Base-by-base conservation (phyloP, 2,113 vertebrate species). In the Nestor notabilis region DNA sequence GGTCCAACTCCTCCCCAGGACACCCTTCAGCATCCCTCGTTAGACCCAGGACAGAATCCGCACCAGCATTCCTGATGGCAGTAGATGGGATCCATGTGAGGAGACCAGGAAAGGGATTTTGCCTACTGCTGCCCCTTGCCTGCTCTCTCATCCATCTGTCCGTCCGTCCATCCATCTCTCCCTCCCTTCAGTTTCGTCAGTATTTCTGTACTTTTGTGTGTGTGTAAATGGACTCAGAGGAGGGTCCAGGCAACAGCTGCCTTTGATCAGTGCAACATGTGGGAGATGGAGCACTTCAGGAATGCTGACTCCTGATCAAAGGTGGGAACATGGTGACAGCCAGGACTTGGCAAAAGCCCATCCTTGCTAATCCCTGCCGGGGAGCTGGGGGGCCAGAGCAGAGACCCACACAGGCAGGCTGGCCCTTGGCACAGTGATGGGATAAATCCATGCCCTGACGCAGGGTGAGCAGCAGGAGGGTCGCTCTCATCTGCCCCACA, bases 261-360 rank as follows among this genome's bases (percentile, higher is more conserved):
- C 98, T 98, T 98, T 98, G 98, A 98, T 98, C 98, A 98, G 83
- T 1, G 2, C 96, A 98, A 98, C 97, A 98, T 98, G 98, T 98
- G 97, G 98, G 98, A 96, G 97, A 96, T 55, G 95, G 94, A 97
- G 96, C 92, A 66, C 97, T 96, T 85, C 97, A 98, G 97, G 97
- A 97, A 98, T 97, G 97, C 97, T 65, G 97, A 85, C 95, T 97
- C 85, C 93, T 98, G 98, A 98, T 98, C 98, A 98, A 98, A 98
- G 98, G 95, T 98, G 98, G 97, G 97, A 98, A 92, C 90, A 15
- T 91, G 65, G 96, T 97, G 98, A 98, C 98, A 97, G 97, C 95
- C 13, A 8, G 93, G 92, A 83, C 96, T 96, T 96, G 97, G 97
- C 96, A 69, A 75, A 95, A 93, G 33, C 95, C 94, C 95, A 95